phyloP scores from a whole-genome alignment of 2,888 invertebrate species.

The Mesorhabditis spiculigera region DNA sequence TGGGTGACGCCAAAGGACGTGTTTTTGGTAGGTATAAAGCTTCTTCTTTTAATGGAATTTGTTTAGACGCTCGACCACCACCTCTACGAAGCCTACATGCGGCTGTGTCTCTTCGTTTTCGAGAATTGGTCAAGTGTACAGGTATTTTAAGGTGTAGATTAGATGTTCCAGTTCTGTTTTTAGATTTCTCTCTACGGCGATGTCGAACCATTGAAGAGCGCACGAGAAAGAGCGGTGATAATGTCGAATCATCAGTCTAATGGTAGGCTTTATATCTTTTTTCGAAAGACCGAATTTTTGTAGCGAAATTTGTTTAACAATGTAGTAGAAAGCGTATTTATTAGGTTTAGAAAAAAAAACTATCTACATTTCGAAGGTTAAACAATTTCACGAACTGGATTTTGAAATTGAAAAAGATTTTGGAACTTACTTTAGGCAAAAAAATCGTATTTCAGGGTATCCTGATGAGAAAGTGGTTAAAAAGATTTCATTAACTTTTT shows the following conservation, averaged over 20 bases:
- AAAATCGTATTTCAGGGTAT: too few relatives aligned
- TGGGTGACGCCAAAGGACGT: slow-evolving; percentile 33
- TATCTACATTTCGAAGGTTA: too few relatives aligned
- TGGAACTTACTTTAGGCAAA: too few relatives aligned
- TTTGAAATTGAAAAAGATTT: too few relatives aligned
- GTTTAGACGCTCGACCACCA: slow-evolving; percentile 39
- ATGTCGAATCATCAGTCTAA: slow-evolving; percentile 53
- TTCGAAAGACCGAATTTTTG: too few relatives aligned
- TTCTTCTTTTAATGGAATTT: not conserved
- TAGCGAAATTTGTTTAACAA: too few relatives aligned
- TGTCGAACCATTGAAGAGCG: slow-evolving; percentile 20
- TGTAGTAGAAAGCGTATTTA: too few relatives aligned
- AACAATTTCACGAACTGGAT: too few relatives aligned
- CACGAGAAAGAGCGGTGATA: slow-evolving; percentile 35
- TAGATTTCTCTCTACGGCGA: slow-evolving; percentile 43
- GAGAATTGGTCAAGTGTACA: slow-evolving; percentile 45
- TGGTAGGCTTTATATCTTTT: slow-evolving; percentile 18
- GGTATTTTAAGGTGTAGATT: slow-evolving; percentile 13
- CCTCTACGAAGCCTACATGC: slow-evolving; percentile 46
- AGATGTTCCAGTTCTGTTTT: slow-evolving; percentile 2
- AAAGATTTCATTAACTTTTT: too few relatives aligned
- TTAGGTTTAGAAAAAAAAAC: too few relatives aligned
- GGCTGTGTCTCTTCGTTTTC: slow-evolving; percentile 51
- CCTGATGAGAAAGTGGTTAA: too few relatives aligned
- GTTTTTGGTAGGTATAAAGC: slow-evolving; percentile 13